Conservation (phyloP, 2,113 vertebrate genomes). For the Bambusicola thoracicus region DNA sequence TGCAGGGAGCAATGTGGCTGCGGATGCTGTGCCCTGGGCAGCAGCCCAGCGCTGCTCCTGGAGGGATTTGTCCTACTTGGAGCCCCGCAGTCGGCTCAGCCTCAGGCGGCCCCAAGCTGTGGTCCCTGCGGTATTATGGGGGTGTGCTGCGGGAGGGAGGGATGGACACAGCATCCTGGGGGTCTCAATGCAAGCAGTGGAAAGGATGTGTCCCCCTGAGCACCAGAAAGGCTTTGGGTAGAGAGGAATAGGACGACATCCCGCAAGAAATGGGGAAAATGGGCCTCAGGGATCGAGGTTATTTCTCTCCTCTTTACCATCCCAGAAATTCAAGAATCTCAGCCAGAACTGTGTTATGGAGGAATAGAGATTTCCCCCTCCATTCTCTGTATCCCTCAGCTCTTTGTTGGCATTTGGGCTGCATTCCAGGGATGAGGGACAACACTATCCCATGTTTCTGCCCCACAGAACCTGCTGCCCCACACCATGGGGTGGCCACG, state of each 20-base stretch:
- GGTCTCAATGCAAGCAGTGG: background rate
- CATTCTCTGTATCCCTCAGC: accelerated
- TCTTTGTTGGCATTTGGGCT: accelerated
- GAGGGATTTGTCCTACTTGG: background rate
- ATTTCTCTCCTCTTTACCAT: background rate
- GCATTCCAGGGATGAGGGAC: background rate
- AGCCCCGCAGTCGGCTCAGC: background rate
- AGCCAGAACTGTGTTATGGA: accelerated
- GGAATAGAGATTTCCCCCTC: background rate
- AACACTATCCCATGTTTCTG: accelerated
- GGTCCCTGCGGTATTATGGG: background rate
- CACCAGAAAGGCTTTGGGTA: background rate
- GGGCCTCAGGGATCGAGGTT: background rate
- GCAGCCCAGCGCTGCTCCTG: background rate
- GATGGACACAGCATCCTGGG: background rate
- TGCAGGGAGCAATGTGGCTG: background rate
- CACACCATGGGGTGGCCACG: accelerated
- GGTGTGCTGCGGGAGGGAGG: background rate
- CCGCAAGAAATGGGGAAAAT: background rate
- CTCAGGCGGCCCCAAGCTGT: background rate
- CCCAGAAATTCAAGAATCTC: background rate
- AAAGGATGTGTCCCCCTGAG: background rate
- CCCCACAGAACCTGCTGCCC: background rate
- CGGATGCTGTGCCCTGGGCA: background rate
- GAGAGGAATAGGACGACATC: background rate